Evolutionary conservation across 2,888 invertebrate species (phyloP).

Genomic region (Auanema sp.): DNA sequence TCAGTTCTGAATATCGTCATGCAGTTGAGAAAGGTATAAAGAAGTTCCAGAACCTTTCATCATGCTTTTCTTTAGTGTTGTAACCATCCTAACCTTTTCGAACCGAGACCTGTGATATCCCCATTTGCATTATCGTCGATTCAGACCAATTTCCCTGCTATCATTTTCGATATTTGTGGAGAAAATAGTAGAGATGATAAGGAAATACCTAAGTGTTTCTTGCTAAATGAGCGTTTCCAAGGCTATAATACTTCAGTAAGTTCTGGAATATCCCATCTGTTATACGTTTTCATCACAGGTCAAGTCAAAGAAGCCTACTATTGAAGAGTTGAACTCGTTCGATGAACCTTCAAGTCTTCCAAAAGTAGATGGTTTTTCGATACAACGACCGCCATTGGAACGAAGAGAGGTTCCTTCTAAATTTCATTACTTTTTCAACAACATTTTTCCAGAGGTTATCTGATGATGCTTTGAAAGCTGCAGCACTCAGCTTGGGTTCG

Average conservation of each 20-base stretch:
- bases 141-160: conserved; percentile 27
- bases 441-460: too few relatives aligned
- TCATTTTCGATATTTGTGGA: conserved; percentile 29
- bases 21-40: conserved; percentile 86
- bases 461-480: conserved; percentile 11
- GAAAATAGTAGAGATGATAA: conserved; percentile 19
- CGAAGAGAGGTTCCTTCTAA: not conserved
- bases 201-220: conserved; percentile 31
- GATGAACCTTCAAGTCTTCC: conserved; percentile 24
- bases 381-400: conserved; percentile 23
- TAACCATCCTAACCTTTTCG: conserved; percentile 96
- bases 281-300: conserved; percentile 6
- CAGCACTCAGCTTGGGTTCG: conserved; percentile 1
- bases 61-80: conserved; percentile 68
- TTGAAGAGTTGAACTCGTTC: conserved; percentile 34
- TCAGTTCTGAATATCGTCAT: conserved; percentile 94
- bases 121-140: conserved; percentile 73
- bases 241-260: conserved; percentile 25
- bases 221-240: conserved; percentile 21
- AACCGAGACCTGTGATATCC: conserved; percentile 89
- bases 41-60: too few relatives aligned
- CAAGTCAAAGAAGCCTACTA: conserved; percentile 20
- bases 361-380: conserved; percentile 39
- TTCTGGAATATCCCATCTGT: not conserved
- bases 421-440: conserved; percentile 2